phyloP scores from a whole-genome alignment of 2,888 invertebrate species.

The Chironomus riparius region DNA sequence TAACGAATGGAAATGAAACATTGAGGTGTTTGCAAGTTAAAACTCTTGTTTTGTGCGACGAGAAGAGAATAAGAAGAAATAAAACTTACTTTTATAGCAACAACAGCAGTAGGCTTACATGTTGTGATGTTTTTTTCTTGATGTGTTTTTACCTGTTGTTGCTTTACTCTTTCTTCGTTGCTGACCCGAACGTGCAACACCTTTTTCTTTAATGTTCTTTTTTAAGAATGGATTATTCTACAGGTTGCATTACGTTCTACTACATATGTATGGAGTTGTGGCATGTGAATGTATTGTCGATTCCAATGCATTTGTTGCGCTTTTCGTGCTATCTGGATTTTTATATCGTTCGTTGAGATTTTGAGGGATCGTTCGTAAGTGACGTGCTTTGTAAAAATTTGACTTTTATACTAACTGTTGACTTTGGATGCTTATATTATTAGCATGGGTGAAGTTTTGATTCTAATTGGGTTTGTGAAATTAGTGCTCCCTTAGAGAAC shows the following conservation, averaged over 20 bases:
- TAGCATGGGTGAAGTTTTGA: too few species aligned
- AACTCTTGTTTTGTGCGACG: neutral
- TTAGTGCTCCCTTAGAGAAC: too few species aligned
- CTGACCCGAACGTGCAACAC: neutral
- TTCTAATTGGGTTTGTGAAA: too few species aligned
- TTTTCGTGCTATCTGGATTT: neutral
- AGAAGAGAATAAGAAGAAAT: neutral
- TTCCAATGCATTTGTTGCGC: neutral
- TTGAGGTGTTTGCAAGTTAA: neutral
- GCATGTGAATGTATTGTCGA: too few species aligned
- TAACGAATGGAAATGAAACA: constrained; percentile 17
- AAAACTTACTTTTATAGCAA: neutral
- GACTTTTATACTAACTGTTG: too few species aligned
- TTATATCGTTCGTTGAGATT: neutral
- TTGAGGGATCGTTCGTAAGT: too few species aligned
- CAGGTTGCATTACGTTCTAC: neutral
- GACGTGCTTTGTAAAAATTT: too few species aligned
- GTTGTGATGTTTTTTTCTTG: neutral
- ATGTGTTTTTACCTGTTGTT: neutral
- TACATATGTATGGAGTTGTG: neutral
- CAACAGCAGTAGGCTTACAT: neutral
- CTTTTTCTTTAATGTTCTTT: neutral
- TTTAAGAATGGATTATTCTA: neutral
- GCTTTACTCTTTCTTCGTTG: neutral
- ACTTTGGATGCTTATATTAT: too few species aligned